Conservation (phyloP, 2,113 vertebrate species). For the Eidolon helvum region DNA sequence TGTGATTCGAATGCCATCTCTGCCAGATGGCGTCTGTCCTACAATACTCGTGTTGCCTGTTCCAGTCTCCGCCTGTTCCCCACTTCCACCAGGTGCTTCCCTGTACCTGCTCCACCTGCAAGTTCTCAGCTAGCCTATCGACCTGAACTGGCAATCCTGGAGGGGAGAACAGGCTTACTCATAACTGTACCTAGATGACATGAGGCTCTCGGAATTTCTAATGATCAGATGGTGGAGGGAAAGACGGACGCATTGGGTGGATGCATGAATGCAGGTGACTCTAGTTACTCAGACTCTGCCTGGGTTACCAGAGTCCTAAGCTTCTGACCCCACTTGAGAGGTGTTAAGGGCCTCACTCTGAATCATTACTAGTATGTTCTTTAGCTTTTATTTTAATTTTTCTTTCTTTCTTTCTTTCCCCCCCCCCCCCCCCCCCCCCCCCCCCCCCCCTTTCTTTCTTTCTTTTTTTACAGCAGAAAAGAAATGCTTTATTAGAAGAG, state of each 20-base stretch:
- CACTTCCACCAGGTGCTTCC: background rate
- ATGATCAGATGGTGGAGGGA: too few relatives aligned
- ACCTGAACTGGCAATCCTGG: background rate
- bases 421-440: too few relatives aligned
- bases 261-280: background rate
- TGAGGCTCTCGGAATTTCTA: background rate
- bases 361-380: background rate
- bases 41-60: background rate
- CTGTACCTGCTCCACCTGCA: background rate
- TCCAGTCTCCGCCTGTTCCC: background rate
- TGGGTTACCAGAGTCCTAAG: background rate
- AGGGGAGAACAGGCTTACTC: background rate
- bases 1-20: accelerated
- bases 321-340: background rate
- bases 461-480: too few relatives aligned
- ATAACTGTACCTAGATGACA: background rate
- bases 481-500: too few relatives aligned
- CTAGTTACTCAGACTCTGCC: background rate
- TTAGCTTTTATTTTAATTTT: background rate
- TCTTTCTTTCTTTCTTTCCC: background rate
- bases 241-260: background rate
- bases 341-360: background rate
- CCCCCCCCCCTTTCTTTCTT: background rate
- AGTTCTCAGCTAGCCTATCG: background rate
- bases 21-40: background rate